Evolutionary conservation across 1,140 invertebrate genomes (phyloP).

Genomic region (Pseudachorutes palmiensis): DNA sequence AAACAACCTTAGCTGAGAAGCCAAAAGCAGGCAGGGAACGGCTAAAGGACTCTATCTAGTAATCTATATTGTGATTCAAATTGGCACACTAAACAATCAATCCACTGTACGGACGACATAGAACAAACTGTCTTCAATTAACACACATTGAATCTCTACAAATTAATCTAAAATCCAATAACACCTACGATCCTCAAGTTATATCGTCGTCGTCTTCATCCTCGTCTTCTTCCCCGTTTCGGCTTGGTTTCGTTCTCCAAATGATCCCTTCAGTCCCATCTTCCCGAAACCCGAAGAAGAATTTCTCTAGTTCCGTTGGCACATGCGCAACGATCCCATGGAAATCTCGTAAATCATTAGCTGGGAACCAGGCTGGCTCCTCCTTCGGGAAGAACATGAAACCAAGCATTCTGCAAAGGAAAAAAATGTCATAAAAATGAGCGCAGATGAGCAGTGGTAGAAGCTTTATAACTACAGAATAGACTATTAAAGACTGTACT

Average conservation of each 20-base stretch:
- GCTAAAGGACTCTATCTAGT: no score
- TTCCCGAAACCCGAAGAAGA: constrained; percentile 71
- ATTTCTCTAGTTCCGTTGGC: constrained; percentile 63
- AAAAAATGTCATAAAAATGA: no score
- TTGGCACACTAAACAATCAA: no score
- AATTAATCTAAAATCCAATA: no score
- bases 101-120: background rate
- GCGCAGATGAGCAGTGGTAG: no score
- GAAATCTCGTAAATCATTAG: constrained; percentile 75
- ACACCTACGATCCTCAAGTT: background rate
- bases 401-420: constrained; percentile 65
- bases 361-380: constrained; percentile 84
- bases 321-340: constrained; percentile 74
- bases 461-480: no score
- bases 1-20: no score
- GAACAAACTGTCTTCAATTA: constrained; percentile 4
- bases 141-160: no score
- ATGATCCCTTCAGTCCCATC: constrained; percentile 74
- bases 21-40: no score
- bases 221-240: constrained; percentile 57
- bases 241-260: constrained; percentile 60
- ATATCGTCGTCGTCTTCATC: constrained; percentile 39
- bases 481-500: no score
- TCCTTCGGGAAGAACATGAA: constrained; percentile 76
- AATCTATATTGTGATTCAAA: no score